Evolutionary conservation across 1,140 invertebrate species (phyloP).

Genomic region (Andricus grossulariae): DNA sequence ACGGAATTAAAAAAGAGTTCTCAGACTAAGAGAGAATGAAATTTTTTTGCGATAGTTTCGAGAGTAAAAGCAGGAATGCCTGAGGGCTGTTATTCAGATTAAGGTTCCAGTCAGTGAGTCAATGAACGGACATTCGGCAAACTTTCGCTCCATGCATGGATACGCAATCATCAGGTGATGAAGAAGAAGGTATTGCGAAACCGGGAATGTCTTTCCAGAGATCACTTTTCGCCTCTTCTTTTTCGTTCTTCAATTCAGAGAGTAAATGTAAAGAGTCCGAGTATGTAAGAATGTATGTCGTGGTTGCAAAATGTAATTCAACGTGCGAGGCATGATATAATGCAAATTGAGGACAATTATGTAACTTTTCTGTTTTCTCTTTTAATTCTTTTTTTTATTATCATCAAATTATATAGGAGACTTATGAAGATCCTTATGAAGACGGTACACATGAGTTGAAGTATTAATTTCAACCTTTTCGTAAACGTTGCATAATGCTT

Average conservation of each 20-base stretch:
- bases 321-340: constrained; percentile 17
- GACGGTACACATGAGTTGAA: no score
- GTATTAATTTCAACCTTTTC: no score
- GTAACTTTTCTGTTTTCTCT: background rate
- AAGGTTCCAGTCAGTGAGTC: constrained; percentile 40
- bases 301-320: constrained; percentile 2
- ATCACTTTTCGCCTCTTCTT: constrained; percentile 16
- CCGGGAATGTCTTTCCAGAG: constrained; percentile 35
- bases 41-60: background rate
- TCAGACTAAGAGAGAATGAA: background rate
- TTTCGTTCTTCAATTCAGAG: background rate
- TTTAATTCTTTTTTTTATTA: background rate
- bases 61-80: constrained; percentile 15
- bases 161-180: constrained; percentile 54
- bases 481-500: no score
- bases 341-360: constrained; percentile 23
- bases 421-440: no score
- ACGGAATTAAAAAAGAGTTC: background rate
- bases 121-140: constrained; percentile 56
- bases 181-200: constrained; percentile 49
- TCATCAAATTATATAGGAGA: background rate
- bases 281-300: constrained; percentile 2
- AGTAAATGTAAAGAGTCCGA: constrained; percentile 1
- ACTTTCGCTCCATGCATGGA: constrained; percentile 59
- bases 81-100: background rate